Evolutionary conservation across 2,113 vertebrate genomes (phyloP), one percentile per base, ranked within the genome.

Genomic region (Limanda limanda): DNA sequence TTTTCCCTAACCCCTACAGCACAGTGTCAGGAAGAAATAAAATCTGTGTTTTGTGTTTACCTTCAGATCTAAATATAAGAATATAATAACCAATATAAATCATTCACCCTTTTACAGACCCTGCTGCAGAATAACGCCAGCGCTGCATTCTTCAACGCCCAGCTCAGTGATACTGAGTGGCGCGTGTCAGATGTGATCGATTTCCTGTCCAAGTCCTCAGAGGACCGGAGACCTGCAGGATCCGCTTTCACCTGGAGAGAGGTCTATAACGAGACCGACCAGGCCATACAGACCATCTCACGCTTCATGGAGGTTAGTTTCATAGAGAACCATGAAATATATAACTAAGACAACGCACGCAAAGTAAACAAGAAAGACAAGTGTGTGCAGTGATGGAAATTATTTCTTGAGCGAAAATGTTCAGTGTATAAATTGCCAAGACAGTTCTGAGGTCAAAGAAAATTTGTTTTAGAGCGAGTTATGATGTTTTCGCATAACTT

Each of bases 271-370:
- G 98, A 99, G 90, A 98, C 96, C 0, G 96, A 96, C 85, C 91
- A 92, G 15, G 96, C 97, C 71, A 92, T 99, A 79, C 94, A 94
- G 76, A 97, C 94, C 71, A 96, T 99, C 76, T 96, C 97, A 3
- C 96, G 92, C 42, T 99, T 98, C 89, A 99, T 99, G 97, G 98
- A 99, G 96, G 98, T 99, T 54, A 92, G 96, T 86, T 14, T 31
- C 45, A 59, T 18, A 47, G 13, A 7, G 15, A 56, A 48, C 24
- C 1, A 31, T 31, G 4, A 31, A 31, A 7, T 0, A 31, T 27
- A 1, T 48, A 24, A 18, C 24, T 66, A 37, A 4, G 14, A 17
- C 5, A 65, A 18, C 18, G n/a, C 6, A 52, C 18, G 25, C 1
- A 24, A 47, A 40, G 11, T 6, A 2, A 37, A 42, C 12, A 20